Evolutionary conservation across 2,113 vertebrate genomes (phyloP).

Genomic region (Chloropsis cyanopogon): DNA sequence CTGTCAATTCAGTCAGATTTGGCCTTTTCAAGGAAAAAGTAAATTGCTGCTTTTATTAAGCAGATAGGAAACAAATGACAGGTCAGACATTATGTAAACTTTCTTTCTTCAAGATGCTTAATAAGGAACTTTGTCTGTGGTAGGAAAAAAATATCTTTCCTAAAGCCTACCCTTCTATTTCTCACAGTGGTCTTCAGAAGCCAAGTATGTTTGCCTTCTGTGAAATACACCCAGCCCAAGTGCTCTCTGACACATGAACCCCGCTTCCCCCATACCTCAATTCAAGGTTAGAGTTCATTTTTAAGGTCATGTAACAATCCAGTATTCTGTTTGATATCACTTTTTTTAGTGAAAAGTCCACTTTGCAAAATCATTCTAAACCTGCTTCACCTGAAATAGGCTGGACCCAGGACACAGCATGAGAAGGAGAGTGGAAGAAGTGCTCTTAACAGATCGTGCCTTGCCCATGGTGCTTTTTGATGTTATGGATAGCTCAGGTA

Average conservation of each 20-base stretch:
- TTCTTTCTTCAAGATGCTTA: not conserved
- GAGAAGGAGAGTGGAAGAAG: not conserved
- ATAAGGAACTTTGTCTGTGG: not conserved
- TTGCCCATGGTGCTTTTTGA: not conserved
- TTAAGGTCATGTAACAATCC: not conserved
- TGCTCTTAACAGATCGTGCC: accelerated
- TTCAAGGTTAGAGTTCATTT: not conserved
- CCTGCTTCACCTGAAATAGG: not conserved
- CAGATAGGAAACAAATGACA: not conserved
- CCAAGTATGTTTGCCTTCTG: not conserved
- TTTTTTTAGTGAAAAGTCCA: not conserved
- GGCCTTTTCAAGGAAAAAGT: not conserved
- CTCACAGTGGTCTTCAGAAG: not conserved
- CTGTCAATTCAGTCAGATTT: not conserved
- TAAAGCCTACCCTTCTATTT: not conserved
- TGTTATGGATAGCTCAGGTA: accelerated
- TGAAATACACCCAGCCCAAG: not conserved
- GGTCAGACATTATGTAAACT: not conserved
- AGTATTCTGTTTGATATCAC: not conserved
- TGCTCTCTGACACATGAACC: not conserved
- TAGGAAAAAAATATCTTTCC: not conserved
- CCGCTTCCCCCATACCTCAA: not conserved
- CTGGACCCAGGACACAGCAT: accelerated
- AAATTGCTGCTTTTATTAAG: not conserved
- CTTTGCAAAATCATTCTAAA: not conserved